Percentiles rank a stretch among this genome's conserved stretches.
phyloP scores from a whole-genome alignment of 2,113 vertebrate genomes.

The Chionis minor region DNA sequence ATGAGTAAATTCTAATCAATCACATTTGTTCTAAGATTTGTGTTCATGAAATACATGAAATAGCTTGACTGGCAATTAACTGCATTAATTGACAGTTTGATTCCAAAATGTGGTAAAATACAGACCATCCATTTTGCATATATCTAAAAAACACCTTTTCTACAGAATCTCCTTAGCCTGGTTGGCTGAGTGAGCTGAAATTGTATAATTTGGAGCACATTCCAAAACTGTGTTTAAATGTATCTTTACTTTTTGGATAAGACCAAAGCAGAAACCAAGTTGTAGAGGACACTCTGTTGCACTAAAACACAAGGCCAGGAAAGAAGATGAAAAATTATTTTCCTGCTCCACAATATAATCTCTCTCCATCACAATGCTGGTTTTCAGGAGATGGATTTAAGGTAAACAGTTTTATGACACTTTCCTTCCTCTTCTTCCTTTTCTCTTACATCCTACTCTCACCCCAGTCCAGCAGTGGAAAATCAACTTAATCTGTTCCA shows the following conservation, averaged over 20 bases:
- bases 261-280: not conserved
- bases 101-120: not conserved
- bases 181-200: not conserved
- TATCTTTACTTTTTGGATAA: not conserved
- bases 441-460: not conserved
- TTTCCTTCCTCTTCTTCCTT: not conserved
- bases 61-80: not conserved
- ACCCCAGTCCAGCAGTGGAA: not conserved
- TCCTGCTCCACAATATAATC: not conserved
- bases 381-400: not conserved
- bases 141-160: not conserved
- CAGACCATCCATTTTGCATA: not conserved
- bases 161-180: not conserved
- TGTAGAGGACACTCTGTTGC: not conserved
- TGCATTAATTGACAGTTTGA: not conserved
- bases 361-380: not conserved
- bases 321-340: not conserved
- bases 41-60: not conserved
- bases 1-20: not conserved
- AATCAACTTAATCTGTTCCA: not conserved
- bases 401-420: not conserved
- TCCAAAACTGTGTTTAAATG: not conserved
- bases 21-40: not conserved
- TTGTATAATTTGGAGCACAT: fast-evolving
- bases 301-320: not conserved